Evolutionary conservation across 2,113 vertebrate species (phyloP), one percentile per base, ranked within the genome.

Genomic region (Stegostoma tigrinum): DNA sequence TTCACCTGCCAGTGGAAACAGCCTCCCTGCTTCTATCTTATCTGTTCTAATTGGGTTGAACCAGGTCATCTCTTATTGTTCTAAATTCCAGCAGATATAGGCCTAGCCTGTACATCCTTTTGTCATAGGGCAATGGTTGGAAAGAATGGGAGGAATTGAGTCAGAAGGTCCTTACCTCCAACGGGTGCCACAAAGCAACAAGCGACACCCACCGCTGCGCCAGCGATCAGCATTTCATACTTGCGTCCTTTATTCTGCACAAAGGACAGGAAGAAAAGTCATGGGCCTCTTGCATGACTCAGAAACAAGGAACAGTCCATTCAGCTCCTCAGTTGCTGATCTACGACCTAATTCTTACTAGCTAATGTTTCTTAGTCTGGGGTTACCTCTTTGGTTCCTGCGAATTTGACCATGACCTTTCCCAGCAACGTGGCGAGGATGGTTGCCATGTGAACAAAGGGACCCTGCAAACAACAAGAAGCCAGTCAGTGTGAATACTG

Each of bases 111-210:
- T 61, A 0, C 55, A 61, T 61, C 7, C 19, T 85, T 42, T 45
- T 21, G 7, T 85, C 45, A 45, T 21, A 12, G n/a, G 6, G 14
- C 48, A 87, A 61, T 61, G 23, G 8, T 45, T 15, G 52, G 67
- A 34, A 30, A 8, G 12, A 38, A 7, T 15, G 67, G 66, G 21
- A n/a, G 52, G 68, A 70, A 38, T 52, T 45, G 3, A 45, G 93
- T 2, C 8, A 75, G 10, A 8, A 68, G 21, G 23, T 0, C 38
- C 93, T 90, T 85, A 96, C 96, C 96, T 83, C 96, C 96, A 6
- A 96, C 96, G 0, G 96, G 96, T 24, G 96, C 96, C 91, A 96
- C 96, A 45, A 96, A 96, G 45, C 96, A 96, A 96, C 96, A 96
- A 0, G 96, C 96, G 14, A 96, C 96, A 0, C 96, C 96, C 61